Evolutionary conservation across 2,888 invertebrate species (phyloP), one percentile per base, ranked within the genome.

Genomic region (Hoplodrina blanda): DNA sequence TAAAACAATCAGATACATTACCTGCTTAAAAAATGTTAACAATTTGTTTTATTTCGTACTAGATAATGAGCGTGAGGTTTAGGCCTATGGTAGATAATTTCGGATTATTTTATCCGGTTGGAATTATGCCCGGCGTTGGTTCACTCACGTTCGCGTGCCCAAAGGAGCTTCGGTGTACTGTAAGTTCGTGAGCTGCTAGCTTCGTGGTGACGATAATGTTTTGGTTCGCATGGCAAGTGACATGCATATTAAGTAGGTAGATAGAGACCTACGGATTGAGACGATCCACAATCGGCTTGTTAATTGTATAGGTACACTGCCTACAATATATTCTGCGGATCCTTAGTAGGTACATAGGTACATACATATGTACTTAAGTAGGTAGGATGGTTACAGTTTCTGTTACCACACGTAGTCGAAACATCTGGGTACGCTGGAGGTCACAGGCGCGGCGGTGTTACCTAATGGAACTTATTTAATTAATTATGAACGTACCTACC

Each of bases 141-240:
- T 69, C 69, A 69, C 77, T 62, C 77, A 73, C 73, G 77, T 73
- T 73, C 77, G 71, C 73, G 78, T 77, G 78, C 73, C 57, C 73
- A 73, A 70, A 57, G 49, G 71, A 73, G 71, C 78, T 77, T 70
- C 71, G 57, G 61, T 70, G 55, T 73, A 77, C 73, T 73, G 73
- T 61, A 76, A 69, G 49, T 60, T 74, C 66, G 44, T 57, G 50
- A 52, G 41, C 37, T 46, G 46, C 20, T 69, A 46, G 41, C 25
- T 30, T 61, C 5, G 20, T 41, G 52, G 69, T 56, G 30, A 57
- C 56, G 13, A 61, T 76, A 76, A 46, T 56, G 55, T 61, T 69
- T 69, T 52, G 20, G 46, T 49, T 77, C 20, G 77, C 56, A 57
- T 77, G 62, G 56, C 70, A 77, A 52, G 20, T 20, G 56, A 11